phyloP scores from a whole-genome alignment of 1,140 invertebrate genomes.

The Drosophila sechellia region DNA sequence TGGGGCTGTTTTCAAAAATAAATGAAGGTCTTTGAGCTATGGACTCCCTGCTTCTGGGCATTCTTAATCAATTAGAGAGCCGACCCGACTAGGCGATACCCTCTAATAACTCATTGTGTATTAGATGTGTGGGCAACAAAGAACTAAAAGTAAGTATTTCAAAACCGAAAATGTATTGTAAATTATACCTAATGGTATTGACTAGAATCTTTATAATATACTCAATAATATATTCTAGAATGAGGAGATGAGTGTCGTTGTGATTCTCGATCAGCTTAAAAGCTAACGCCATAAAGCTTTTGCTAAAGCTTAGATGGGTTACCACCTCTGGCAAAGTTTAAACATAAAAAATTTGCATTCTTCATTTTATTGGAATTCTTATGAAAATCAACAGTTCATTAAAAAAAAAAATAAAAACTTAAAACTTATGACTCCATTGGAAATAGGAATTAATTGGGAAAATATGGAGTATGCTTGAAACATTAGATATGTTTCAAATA shows the following conservation, averaged over 20 bases:
- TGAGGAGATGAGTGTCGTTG: neutral
- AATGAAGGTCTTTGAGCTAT: constrained; percentile 1
- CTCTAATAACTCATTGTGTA: neutral
- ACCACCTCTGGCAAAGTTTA: neutral
- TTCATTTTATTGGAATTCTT: no score
- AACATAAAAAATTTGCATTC: neutral
- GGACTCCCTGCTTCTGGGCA: neutral
- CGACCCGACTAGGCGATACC: neutral
- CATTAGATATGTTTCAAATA: neutral
- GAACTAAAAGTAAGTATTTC: neutral
- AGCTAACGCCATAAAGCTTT: neutral
- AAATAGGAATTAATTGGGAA: no score
- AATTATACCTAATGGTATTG: neutral
- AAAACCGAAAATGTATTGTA: neutral
- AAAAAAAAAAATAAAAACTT: no score
- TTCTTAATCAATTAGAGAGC: neutral
- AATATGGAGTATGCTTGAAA: no score
- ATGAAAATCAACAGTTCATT: no score
- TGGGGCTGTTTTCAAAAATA: constrained; percentile 5
- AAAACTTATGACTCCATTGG: no score
- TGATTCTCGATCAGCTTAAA: neutral
- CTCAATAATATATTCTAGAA: no score
- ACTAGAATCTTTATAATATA: no score
- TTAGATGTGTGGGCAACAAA: neutral
- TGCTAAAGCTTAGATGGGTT: neutral